Evolutionary conservation across 2,797 vertebrate species (phyloP), one percentile per base, ranked within the genome.

Genomic region (Denticeps clupeoides): DNA sequence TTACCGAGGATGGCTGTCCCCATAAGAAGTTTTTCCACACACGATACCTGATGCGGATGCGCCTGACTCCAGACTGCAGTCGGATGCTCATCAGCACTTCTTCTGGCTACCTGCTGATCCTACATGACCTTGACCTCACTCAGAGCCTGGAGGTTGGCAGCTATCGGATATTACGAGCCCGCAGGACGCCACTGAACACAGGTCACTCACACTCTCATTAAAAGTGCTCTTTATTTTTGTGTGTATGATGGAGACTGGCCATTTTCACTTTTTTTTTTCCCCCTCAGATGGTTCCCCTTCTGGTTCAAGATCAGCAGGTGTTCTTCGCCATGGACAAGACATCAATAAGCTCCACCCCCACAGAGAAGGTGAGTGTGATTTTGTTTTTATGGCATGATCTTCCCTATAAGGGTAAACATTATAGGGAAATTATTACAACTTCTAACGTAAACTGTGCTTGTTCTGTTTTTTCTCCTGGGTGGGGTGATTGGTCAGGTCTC

Each of bases 21-120:
- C 93, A 97, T 75, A 97, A 95, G 68, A 99, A 96, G 79, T 99
- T 99, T 72, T 99, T 99, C 82, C 95, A 99, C 74, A 99, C 95
- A 0, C 90, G 93, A 42, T 99, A 96, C 63, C 85, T 99, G 40
- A 99, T 99, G 95, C 69, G 95, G 44, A 99, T 99, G 95, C 89
- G 95, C 19, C 79, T 99, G 73, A 99, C 93, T 0, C 93, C 95
- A 37, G 93, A 99, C 80, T 99, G 95, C 73, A 97, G 93, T 58
- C 97, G 95, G 81, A 99, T 99, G 95, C 79, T 99, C 53, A 97
- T 99, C 78, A 97, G 93, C 51, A 99, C 95, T 0, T 97, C 93
- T 37, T 97, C 95, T 13, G 95, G 95, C 2, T 99, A 99, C 74
- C 87, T 99, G 58, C 82, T 99, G 59, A 97, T 97, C 74, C 85